A percentile compares a stretch with the other conserved stretches of the same genome.
Conservation (phyloP, 1,140 invertebrate genomes). For the Musca vetustissima region DNA sequence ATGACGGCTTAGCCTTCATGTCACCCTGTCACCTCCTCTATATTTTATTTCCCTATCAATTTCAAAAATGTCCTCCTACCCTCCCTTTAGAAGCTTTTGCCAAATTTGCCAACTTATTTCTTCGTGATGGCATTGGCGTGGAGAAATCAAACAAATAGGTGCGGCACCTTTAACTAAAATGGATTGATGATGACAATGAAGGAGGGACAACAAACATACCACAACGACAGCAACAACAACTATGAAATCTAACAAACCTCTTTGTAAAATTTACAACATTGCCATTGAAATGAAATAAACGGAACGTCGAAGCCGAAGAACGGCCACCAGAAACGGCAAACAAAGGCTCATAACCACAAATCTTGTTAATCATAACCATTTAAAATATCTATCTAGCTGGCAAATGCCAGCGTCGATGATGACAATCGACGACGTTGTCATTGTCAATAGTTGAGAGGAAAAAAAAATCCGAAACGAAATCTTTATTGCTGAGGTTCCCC, state of each 20-base stretch:
- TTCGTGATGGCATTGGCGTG: too few relatives aligned
- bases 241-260: background rate
- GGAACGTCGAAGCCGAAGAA: too few relatives aligned
- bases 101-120: too few relatives aligned
- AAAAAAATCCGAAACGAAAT: background rate
- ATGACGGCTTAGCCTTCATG: too few relatives aligned
- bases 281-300: background rate
- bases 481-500: background rate
- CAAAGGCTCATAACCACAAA: constrained; percentile 13
- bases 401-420: too few relatives aligned
- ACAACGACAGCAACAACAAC: too few relatives aligned
- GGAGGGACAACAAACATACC: too few relatives aligned
- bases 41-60: too few relatives aligned
- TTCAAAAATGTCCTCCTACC: too few relatives aligned
- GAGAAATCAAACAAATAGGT: too few relatives aligned
- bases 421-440: background rate
- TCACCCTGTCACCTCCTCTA: too few relatives aligned
- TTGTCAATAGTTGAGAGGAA: background rate
- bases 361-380: constrained; percentile 21
- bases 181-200: constrained; percentile 10
- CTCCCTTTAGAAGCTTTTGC: too few relatives aligned
- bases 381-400: background rate
- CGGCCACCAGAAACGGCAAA: background rate
- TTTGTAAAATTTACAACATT: constrained; percentile 9
- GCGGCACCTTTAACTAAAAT: constrained; percentile 7